Evolutionary conservation across 1,140 invertebrate genomes (phyloP), one percentile per base, ranked within the genome.

Genomic region (Zaprionus inermis): DNA sequence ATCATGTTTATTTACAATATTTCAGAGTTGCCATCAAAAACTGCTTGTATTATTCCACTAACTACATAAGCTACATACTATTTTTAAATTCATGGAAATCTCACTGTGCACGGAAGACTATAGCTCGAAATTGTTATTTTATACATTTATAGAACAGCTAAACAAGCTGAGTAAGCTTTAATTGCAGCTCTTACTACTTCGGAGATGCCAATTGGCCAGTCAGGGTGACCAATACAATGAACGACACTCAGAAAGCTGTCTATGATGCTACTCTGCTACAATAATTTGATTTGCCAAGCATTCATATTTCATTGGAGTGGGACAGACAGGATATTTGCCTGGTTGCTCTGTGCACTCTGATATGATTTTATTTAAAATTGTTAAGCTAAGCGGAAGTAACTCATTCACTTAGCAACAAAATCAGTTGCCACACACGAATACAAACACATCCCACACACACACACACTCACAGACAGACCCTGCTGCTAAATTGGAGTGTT

Each of bases 371-470:
- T 88, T 88, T 78, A 74, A 88, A 88, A 88, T 83, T 88, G 83
- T 88, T 88, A 72, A 78, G 71, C 77, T 72, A 88, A 83, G 70
- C 83, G 83, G 83, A 88, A 78, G 83, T 80, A 88, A 88, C 83
- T 82, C 83, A 88, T 88, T 88, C 83, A 80, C 83, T 88, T 88
- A 88, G 79, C 73, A 88, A 78, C 79, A 81, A 86, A 82, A 86
- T 86, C 82, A 86, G 78, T 64, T 66, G 75, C 74, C 78, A 71
- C 72, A 52, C 66, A 51, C 52, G 52, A 32, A 41, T 24, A 14
- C 28, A 44, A n/a, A 46, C 55, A 68, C 36, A 38, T n/a, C 36
- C 12, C 6, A 9, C 28, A 56, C 34, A 44, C n/a, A 38, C 58
- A 34, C 16, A 49, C 18, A 20, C 16, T 22, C 22, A 20, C 38